These are phyloP conservation scores for Hippocampus barbouri DNA, from an alignment of 2,113 vertebrate genomes.

Conservation along the genomic window DNA sequence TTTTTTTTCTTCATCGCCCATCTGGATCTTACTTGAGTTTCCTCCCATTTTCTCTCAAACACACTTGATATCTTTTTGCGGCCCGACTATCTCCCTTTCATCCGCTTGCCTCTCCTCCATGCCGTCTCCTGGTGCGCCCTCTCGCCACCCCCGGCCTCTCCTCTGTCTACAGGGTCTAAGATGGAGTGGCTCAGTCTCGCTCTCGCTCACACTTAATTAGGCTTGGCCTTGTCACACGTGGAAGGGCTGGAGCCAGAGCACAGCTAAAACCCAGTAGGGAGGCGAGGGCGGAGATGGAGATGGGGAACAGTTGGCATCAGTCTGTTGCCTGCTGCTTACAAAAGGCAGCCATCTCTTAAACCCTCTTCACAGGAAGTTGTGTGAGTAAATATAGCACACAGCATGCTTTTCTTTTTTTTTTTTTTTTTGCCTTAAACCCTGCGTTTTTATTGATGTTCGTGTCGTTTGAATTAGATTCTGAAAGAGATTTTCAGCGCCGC, in stretches of 20 bases:
- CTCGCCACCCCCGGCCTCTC: constrained; percentile 3
- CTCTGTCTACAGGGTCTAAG: constrained; percentile 48
- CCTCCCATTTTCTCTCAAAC: constrained; percentile 16
- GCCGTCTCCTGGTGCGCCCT: constrained; percentile 23
- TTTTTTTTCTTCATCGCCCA: neutral
- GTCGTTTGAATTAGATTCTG: neutral
- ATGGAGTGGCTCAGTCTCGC: constrained; percentile 54
- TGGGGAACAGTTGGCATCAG: constrained; percentile 47
- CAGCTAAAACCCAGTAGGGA: constrained; percentile 55
- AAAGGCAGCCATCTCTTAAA: constrained; percentile 14
- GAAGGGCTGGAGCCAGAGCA: constrained; percentile 48
- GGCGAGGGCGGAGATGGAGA: constrained; percentile 54
- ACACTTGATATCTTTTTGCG: constrained; percentile 37
- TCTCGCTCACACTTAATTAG: constrained; percentile 68
- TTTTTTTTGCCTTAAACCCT: neutral
- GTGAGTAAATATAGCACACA: constrained; percentile 10
- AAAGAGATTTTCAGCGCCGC: neutral
- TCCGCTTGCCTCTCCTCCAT: constrained; percentile 38
- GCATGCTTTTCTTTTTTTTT: too few species aligned
- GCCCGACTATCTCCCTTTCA: constrained; percentile 52
- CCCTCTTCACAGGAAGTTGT: constrained; percentile 1
- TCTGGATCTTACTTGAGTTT: constrained; percentile 15
- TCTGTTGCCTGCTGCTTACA: constrained; percentile 34
- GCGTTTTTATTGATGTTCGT: neutral
- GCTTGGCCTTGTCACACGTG: constrained; percentile 62